Evolutionary conservation across 2,888 invertebrate species (phyloP).

Genomic region (Sphecodes monilicornis): DNA sequence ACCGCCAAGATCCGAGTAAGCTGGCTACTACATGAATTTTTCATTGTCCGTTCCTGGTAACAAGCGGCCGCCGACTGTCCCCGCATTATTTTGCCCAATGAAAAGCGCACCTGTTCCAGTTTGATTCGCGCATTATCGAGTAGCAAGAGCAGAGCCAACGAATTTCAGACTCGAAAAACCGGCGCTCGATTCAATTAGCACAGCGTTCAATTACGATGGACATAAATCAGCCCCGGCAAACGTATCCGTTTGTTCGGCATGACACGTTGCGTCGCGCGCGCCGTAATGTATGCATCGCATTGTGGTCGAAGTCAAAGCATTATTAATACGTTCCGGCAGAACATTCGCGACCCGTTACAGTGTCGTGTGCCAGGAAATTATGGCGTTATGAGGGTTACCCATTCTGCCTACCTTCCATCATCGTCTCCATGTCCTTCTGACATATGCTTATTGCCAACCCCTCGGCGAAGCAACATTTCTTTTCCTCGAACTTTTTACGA

Average conservation of each 20-base stretch:
- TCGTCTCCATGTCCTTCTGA: conserved; percentile 13
- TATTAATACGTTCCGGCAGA: conserved; percentile 69
- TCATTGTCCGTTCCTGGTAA: neutral
- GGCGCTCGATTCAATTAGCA: conserved; percentile 55
- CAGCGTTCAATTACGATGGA: conserved; percentile 55
- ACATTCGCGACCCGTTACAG: conserved; percentile 62
- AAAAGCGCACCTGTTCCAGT: conserved; percentile 13
- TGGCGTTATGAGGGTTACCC: conserved; percentile 50
- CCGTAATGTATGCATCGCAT: conserved; percentile 66
- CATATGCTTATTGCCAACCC: neutral
- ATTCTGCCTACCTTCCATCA: conserved; percentile 21
- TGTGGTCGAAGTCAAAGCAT: conserved; percentile 69
- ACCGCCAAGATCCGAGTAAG: neutral
- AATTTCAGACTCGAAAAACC: conserved; percentile 44
- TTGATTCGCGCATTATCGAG: conserved; percentile 3
- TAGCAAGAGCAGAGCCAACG: conserved; percentile 9
- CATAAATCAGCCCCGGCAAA: conserved; percentile 59
- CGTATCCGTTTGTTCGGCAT: conserved; percentile 58
- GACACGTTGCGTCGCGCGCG: conserved; percentile 53
- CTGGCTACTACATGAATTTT: neutral
- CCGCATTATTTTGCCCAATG: neutral
- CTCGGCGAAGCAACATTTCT: neutral
- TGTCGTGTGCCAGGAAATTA: conserved; percentile 63
- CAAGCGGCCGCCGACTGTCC: neutral
- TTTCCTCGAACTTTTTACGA: neutral